Base-by-base conservation (phyloP, 1,140 invertebrate species). In the Stegodyphus mimosarum region DNA sequence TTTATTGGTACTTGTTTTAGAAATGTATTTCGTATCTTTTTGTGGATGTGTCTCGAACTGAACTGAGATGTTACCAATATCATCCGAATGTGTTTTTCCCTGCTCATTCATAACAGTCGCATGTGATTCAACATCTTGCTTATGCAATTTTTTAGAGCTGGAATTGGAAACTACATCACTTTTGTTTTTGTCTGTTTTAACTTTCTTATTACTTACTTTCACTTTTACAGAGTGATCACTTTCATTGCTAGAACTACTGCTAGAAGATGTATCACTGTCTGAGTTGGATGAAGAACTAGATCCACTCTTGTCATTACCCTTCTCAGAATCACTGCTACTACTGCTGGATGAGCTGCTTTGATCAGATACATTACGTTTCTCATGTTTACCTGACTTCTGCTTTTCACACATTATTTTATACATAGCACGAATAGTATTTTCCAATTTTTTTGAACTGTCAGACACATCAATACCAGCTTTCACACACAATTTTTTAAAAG, bases 401-500 rank as follows among this genome's bases (percentile, higher is more conserved):
- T 83, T 83, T n/a, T 50, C 52, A 52, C n/a, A 33, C 81, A 84
- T 84, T 5, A 48, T 73, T 60, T 84, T 76, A 53, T 76, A 84
- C 81, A 84, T 75, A 13, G 50, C 64, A 33, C 52, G 49, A n/a
- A 84, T 53, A 69, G 74, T 75, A 33, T 77, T 55, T 18, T 77
- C 49, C 49, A 77, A 52, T 64, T 86, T 86, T 48, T 15, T 86
- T 1, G 72, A 55, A 67, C 53, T 55, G 15, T 78, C 55, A 64
- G 33, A 70, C 6, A 72, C 51, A 60, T 84, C 73, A 6, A 84
- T 0, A 33, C 64, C 81, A 33, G 73, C 5, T 67, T 75, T 50
- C 3, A 13, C 7, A 17, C 64, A 84, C 10, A 76, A 33, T 17
- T 86, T 72, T 50, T 72, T 64, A 64, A 71, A 78, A 63, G 67